phyloP scores from a whole-genome alignment of 2,888 invertebrate genomes.

The Ptycholaimellus sp. region DNA sequence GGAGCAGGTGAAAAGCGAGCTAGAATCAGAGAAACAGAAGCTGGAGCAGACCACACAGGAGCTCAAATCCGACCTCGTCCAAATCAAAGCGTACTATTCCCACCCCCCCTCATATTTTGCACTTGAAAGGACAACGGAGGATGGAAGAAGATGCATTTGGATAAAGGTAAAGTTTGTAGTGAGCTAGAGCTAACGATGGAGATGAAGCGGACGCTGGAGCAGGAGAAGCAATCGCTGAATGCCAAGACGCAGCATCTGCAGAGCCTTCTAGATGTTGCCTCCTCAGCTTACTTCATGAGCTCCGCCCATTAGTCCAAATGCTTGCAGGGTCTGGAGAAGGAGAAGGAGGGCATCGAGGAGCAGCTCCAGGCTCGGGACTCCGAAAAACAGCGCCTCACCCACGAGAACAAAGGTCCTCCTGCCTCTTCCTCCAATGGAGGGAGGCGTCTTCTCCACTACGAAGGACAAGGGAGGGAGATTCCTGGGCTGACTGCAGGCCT shows the following conservation, averaged over 20 bases:
- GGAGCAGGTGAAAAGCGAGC: constrained; percentile 26
- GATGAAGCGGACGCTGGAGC: constrained; percentile 24
- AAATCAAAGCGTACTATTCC: constrained; percentile 13
- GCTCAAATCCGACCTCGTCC: constrained; percentile 27
- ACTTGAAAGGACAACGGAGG: neutral
- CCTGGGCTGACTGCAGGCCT: too few relatives aligned
- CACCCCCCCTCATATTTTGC: neutral
- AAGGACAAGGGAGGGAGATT: too few relatives aligned
- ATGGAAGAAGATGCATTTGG: too few relatives aligned
- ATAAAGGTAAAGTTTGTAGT: constrained; percentile 14
- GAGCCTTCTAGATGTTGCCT: constrained; percentile 8
- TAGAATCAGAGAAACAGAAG: constrained; percentile 29
- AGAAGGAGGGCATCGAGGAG: constrained; percentile 25
- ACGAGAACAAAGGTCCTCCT: too few relatives aligned
- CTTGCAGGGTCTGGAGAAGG: constrained; percentile 25
- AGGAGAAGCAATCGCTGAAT: constrained; percentile 19
- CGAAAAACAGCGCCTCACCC: too few relatives aligned
- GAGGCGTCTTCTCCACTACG: too few relatives aligned
- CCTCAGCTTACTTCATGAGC: too few relatives aligned
- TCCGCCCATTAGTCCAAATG: neutral
- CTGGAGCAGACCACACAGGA: constrained; percentile 28
- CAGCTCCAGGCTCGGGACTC: constrained; percentile 19
- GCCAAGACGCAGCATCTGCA: constrained; percentile 18
- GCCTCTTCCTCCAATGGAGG: too few relatives aligned
- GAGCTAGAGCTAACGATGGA: constrained; percentile 28